Base-by-base conservation (phyloP, 2,888 invertebrate genomes). In the Adineta ricciae region DNA sequence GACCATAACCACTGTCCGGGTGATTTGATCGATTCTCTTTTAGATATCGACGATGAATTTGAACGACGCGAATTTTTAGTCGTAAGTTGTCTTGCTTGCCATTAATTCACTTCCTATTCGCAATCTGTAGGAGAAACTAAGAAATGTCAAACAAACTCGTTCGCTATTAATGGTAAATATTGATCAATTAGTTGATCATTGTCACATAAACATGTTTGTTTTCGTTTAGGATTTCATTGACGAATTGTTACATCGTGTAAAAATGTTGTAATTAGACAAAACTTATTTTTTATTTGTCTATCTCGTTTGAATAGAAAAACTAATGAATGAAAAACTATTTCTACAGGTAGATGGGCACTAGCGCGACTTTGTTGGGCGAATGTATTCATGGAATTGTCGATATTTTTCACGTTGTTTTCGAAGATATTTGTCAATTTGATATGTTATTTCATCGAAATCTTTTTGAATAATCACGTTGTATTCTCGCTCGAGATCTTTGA, bases 1-100 rank as follows among this genome's bases (percentile, higher is more conserved):
- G 84, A 85, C 52, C 83, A 85, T 84, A 73, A 85, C 32, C 83
- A 83, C 41, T 85, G 85, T 84, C 73, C 85, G 4, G 85, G 73
- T 32, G 85, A 85, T 56, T 82, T 85, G 73, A 83, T 85, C 9
- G 85, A 85, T 82, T 54, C 38, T 36, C 56, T 96, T 88, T 93
- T 96, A 88, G 96, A 96, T 91, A 94, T 96, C 94, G 96, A 96
- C 91, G 94, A 93, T 89, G 96, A 96, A 90, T 94, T 94, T 87
- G 93, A 93, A 89, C 93, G 96, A 91, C 93, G 94, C 91, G 92
- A 89, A 86, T 91, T 89, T 87, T 87, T 89, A 86, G 85, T 88
- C 88, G 90, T 90, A 87, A 88, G 88, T 19, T 41, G n/a, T n/a
- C n/a, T n/a, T n/a, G n/a, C n/a, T n/a, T n/a, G n/a, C n/a, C n/a